Base-by-base conservation (phyloP, 2,113 vertebrate species). In the Aegithalos caudatus region DNA sequence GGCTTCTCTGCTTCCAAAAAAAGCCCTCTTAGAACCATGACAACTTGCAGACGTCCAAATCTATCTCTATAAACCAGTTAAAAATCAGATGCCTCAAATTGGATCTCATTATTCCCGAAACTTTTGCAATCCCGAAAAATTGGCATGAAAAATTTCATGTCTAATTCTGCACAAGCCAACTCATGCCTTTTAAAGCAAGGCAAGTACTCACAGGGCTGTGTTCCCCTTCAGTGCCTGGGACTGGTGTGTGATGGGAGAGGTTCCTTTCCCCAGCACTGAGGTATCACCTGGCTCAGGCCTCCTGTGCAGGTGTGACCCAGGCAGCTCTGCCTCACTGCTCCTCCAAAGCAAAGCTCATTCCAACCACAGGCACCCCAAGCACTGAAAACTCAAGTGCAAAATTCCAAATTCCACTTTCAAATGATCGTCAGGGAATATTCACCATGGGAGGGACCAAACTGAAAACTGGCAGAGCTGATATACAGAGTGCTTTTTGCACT, bases 391-490 rank as follows among this genome's bases (percentile, higher is more conserved):
- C 37, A 33, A 31, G 45, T 0, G 47, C 14, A 51, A 66, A 50
- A 45, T 23, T 14, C 50, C 37, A 37, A 56, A 67, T n/a, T 29
- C 33, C 37, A 0, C 56, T 58, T 83, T 6, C 16, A 29, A 33
- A n/a, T 8, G 22, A 40, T 22, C 25, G 4, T 9, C 35, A 3
- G 42, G 60, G 56, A 53, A 81, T 27, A 45, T 40, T 40, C 56
- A 48, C 1, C 1, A 4, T 0, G 10, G 14, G 10, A 5, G 9
- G 28, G 3, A 56, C 7, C 28, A 48, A 69, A 10, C 6, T 33
- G 42, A 69, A 47, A 33, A 3, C 8, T 11, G 44, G 5, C 28
- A 20, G 80, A 69, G 67, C 2, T 86, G 35, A 50, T 10, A 12
- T 3, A 19, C 0, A 2, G 44, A 40, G 20, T 4, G 1, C 3